phyloP scores from a whole-genome alignment of 2,888 invertebrate species.

The Cybosia mesomella region DNA sequence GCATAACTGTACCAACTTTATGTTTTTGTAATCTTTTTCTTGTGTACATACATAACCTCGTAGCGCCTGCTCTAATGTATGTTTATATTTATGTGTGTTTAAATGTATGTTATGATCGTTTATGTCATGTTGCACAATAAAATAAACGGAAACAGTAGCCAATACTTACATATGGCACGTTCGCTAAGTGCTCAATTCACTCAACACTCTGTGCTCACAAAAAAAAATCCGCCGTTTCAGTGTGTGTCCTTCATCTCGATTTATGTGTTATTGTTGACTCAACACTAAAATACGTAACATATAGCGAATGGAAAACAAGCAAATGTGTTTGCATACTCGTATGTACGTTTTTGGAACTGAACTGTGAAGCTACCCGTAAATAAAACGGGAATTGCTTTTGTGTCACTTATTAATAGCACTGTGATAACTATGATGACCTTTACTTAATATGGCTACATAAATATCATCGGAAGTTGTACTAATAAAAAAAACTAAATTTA shows the following conservation, averaged over 20 bases:
- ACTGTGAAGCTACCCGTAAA: slow-evolving; percentile 6
- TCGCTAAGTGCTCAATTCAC: not conserved
- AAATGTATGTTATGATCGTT: not conserved
- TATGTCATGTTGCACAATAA: not conserved
- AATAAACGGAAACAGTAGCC: slow-evolving; percentile 4
- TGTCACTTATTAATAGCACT: not conserved
- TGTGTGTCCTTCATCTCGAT: slow-evolving; percentile 31
- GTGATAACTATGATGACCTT: not conserved
- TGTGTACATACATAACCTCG: too few species aligned
- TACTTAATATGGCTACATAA: not conserved
- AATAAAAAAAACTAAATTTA: not conserved
- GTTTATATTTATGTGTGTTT: too few species aligned
- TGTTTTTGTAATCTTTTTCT: too few species aligned
- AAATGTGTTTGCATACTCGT: slow-evolving; percentile 26
- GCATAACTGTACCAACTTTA: too few species aligned
- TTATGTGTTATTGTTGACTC: slow-evolving; percentile 40
- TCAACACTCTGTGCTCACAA: slow-evolving; percentile 12
- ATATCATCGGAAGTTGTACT: not conserved
- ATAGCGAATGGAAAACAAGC: slow-evolving; percentile 21
- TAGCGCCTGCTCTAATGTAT: too few species aligned
- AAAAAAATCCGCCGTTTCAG: slow-evolving; percentile 20
- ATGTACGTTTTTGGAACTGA: slow-evolving; percentile 12
- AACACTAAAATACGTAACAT: slow-evolving; percentile 38
- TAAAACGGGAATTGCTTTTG: slow-evolving; percentile 9
- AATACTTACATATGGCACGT: not conserved